Conservation (phyloP, 2,888 invertebrate genomes). For the Chymomyza caudatula region DNA sequence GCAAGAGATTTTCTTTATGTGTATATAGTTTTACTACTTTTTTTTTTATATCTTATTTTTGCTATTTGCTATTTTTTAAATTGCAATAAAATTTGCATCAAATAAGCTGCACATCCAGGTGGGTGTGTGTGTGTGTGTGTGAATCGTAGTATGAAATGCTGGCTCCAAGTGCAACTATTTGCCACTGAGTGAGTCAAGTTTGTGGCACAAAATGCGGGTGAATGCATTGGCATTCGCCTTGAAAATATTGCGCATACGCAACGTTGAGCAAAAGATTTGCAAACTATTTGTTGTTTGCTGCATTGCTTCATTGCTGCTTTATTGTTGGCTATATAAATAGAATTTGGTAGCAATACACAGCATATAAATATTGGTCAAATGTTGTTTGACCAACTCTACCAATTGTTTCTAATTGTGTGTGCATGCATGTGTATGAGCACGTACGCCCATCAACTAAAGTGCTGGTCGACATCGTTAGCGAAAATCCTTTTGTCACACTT, state of each 20-base stretch:
- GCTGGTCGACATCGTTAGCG: constrained; percentile 21
- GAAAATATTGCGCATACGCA: constrained; percentile 51
- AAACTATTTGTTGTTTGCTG: constrained; percentile 34
- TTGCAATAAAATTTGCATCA: constrained; percentile 13
- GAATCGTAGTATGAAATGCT: background rate
- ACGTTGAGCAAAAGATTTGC: constrained; percentile 38
- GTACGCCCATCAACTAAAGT: background rate
- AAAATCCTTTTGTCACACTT: constrained; percentile 39
- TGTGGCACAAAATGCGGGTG: background rate
- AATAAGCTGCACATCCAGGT: too few species aligned
- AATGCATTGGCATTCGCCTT: background rate
- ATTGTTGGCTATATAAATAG: background rate
- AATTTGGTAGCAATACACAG: background rate
- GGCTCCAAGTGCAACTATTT: background rate
- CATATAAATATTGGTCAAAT: background rate
- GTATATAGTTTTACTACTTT: background rate
- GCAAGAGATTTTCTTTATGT: background rate
- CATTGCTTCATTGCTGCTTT: background rate
- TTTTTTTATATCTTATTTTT: constrained; percentile 1
- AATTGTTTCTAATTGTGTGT: background rate
- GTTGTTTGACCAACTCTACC: background rate
- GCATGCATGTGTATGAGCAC: background rate
- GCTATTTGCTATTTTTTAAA: constrained; percentile 11
- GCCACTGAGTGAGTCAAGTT: background rate
- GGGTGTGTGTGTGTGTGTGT: background rate